Base-by-base conservation (phyloP, 1,140 invertebrate species). In the Diorhabda elongata region DNA sequence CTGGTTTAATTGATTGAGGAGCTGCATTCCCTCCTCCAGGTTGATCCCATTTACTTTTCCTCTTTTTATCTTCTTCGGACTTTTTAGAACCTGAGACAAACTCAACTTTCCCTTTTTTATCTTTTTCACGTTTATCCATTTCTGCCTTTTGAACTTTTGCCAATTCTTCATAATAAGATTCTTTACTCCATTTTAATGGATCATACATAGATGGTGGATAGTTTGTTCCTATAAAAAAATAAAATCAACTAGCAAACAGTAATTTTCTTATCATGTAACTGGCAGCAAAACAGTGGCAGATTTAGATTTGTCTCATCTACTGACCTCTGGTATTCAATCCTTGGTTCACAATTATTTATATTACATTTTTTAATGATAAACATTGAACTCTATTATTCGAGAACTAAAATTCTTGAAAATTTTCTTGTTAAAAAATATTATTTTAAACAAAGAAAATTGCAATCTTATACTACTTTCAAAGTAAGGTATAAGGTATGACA, bases 81-180 rank as follows among this genome's bases (percentile, higher is more conserved):
- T 92, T 92, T 0, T 89, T 89, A 2, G 93, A 90, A 6, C 94
- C 94, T 3, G 91, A 90, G 0, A 94, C 89, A 80, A 96, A 92
- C 79, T 97, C 94, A 63, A 95, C 92, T 83, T 97, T 97, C 8
- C 92, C 88, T 81, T 95, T 96, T 68, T 90, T 87, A 75, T 96
- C 94, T 76, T 96, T 96, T 75, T 97, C 94, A 61, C 94, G 82
- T 78, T 91, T 91, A 52, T 97, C 94, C 94, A 97, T 97, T 83
- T 97, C 95, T 5, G 87, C 81, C 82, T 95, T 97, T 77, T 98
- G 96, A 4, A 91, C 88, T 77, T 90, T 91, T 0, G 93, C 92
- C 58, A 98, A 82, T 78, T 96, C 93, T 82, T 98, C 96, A 83
- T 95, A 98, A 79, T 89, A 97, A 0, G 95, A 97, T 76, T 97